Conservation (phyloP, 1,140 invertebrate species). For the Drosophila kurseongensis region DNA sequence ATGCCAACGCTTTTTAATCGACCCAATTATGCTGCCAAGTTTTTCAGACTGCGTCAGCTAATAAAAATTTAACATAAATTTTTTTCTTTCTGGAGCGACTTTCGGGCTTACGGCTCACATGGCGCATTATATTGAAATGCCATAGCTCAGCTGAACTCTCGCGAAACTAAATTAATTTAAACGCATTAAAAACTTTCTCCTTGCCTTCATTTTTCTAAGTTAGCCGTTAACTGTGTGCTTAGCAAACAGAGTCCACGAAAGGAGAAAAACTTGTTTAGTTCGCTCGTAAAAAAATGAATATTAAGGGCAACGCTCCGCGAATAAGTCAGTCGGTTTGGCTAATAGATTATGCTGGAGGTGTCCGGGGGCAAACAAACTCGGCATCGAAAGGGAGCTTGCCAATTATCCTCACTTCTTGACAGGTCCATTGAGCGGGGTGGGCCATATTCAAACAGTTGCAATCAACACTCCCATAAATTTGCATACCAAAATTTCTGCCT, state of each 20-base stretch:
- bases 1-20: constrained; percentile 69
- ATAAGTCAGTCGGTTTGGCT: constrained; percentile 2
- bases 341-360: constrained; percentile 69
- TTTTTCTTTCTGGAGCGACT: constrained; percentile 29
- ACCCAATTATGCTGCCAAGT: constrained; percentile 70
- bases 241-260: constrained; percentile 8
- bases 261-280: constrained; percentile 38
- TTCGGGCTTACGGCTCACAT: constrained; percentile 57
- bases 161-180: constrained; percentile 73
- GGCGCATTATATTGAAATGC: constrained; percentile 69
- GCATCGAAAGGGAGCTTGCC: constrained; percentile 27
- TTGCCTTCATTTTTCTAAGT: not conserved
- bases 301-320: constrained; percentile 33
- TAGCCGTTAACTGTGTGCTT: not conserved
- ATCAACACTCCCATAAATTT: constrained; percentile 81
- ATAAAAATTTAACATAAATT: constrained; percentile 66
- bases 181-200: constrained; percentile 61
- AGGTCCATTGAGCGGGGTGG: constrained; percentile 1
- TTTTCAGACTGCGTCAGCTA: constrained; percentile 56
- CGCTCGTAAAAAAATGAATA: constrained; percentile 59
- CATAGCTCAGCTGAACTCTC: constrained; percentile 58
- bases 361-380: constrained; percentile 14
- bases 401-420: constrained; percentile 37
- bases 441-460: constrained; percentile 65
- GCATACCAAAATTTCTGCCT: constrained; percentile 68